Evolutionary conservation across 2,888 invertebrate species (phyloP).

Genomic region (Ophion costatus): DNA sequence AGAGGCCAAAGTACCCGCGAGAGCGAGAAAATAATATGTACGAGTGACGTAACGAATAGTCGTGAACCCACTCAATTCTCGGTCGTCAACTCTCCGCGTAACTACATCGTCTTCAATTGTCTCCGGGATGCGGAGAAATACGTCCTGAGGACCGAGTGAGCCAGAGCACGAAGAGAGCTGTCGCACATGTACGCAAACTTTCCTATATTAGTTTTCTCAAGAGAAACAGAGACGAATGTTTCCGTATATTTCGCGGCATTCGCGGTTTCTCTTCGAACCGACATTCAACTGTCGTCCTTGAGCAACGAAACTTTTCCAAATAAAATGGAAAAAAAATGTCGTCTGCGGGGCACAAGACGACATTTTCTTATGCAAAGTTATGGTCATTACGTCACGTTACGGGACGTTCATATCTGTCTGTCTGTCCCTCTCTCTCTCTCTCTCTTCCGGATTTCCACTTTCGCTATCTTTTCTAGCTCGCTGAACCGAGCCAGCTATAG

Average conservation of each 20-base stretch:
- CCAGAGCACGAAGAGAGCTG: neutral
- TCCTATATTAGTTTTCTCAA: conserved; percentile 53
- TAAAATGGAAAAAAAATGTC: conserved; percentile 15
- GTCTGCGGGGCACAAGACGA: conserved; percentile 30
- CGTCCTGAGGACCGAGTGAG: conserved; percentile 5
- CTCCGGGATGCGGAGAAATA: conserved; percentile 42
- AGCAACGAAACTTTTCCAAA: conserved; percentile 9
- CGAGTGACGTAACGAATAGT: conserved; percentile 59
- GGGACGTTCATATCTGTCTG: neutral
- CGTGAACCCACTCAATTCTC: conserved; percentile 58
- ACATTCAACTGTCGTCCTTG: neutral
- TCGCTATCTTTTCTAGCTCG: neutral
- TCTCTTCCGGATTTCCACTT: neutral
- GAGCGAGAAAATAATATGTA: conserved; percentile 33
- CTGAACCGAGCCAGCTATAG: conserved; percentile 29
- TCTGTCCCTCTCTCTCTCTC: neutral
- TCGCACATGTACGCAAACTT: conserved; percentile 40
- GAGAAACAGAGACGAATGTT: conserved; percentile 52
- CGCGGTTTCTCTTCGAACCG: conserved; percentile 11
- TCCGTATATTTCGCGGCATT: conserved; percentile 14
- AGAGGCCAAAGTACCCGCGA: conserved; percentile 44
- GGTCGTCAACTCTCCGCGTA: conserved; percentile 57
- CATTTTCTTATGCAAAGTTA: conserved; percentile 64
- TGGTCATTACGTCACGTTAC: conserved; percentile 49
- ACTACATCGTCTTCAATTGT: conserved; percentile 60